Evolutionary conservation across 2,113 vertebrate species (phyloP).

Genomic region (Podiceps cristatus): DNA sequence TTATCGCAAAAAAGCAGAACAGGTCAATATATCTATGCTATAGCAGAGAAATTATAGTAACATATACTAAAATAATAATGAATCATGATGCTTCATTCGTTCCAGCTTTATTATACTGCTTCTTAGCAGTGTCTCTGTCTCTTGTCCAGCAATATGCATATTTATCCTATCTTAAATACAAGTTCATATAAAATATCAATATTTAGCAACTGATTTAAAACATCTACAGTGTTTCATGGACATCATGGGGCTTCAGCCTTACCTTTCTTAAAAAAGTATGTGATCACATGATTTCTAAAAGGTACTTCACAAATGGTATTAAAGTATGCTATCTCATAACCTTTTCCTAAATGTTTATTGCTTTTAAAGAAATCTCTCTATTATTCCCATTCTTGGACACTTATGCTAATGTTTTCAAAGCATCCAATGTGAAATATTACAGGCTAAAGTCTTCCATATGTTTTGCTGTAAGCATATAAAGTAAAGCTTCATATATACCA

Average conservation of each 20-base stretch:
- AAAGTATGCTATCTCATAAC: not conserved
- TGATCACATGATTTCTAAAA: not conserved
- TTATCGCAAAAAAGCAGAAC: not conserved
- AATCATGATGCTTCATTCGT: not conserved
- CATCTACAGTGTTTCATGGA: not conserved
- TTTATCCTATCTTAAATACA: not conserved
- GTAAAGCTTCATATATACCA: not conserved
- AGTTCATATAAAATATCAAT: not conserved
- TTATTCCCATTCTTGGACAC: not conserved
- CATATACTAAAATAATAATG: not conserved
- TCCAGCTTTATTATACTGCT: constrained; percentile 1
- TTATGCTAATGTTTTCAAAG: not conserved
- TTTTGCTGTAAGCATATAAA: not conserved
- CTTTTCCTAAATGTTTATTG: not conserved
- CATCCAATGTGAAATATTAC: not conserved
- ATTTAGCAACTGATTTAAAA: not conserved
- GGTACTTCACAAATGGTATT: not conserved
- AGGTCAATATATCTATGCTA: not conserved
- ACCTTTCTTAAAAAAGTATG: not conserved
- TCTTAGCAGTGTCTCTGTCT: not conserved
- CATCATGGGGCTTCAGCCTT: not conserved
- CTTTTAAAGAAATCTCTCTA: not conserved
- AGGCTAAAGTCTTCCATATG: not conserved
- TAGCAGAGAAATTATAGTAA: constrained; percentile 3
- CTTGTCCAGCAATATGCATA: not conserved